Conservation (phyloP, 2,113 vertebrate genomes). For the Felis chaus region DNA sequence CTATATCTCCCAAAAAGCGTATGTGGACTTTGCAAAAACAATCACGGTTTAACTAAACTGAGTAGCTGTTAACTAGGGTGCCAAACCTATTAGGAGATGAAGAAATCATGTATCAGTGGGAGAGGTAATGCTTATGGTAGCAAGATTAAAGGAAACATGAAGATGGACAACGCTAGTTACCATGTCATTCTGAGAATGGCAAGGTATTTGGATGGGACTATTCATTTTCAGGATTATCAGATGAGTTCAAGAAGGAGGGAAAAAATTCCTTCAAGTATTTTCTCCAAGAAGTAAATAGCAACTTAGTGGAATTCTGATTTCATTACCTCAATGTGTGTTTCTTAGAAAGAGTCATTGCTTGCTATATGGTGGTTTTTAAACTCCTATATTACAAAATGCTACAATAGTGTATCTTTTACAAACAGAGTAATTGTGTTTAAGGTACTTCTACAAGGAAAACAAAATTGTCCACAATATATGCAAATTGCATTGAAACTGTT, state of each 20-base stretch:
- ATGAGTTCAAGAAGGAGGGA: neutral
- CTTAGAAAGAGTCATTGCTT: constrained; percentile 9
- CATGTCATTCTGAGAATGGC: neutral
- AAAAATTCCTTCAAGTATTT: neutral
- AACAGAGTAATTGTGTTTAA: constrained; percentile 43
- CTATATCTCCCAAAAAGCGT: constrained; percentile 68
- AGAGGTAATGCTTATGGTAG: neutral
- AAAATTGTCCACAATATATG: constrained; percentile 59
- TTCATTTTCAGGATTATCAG: constrained; percentile 13
- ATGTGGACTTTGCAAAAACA: constrained; percentile 71
- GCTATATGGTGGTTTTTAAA: constrained; percentile 35
- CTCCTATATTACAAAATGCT: neutral
- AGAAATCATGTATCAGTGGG: neutral
- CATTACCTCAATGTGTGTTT: constrained; percentile 32
- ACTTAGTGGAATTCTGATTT: neutral
- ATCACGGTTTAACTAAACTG: constrained; percentile 75
- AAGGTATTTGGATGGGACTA: neutral
- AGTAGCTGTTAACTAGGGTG: constrained; percentile 64
- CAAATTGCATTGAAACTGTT: constrained; percentile 50
- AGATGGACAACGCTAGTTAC: neutral
- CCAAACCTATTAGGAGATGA: constrained; percentile 61
- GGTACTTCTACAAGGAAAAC: constrained; percentile 31
- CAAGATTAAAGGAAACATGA: constrained; percentile 24
- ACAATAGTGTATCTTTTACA: neutral
- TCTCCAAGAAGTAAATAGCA: neutral